Evolutionary conservation across 2,888 invertebrate species (phyloP), one percentile per base, ranked within the genome.

Genomic region (Caenorhabditis sp.): DNA sequence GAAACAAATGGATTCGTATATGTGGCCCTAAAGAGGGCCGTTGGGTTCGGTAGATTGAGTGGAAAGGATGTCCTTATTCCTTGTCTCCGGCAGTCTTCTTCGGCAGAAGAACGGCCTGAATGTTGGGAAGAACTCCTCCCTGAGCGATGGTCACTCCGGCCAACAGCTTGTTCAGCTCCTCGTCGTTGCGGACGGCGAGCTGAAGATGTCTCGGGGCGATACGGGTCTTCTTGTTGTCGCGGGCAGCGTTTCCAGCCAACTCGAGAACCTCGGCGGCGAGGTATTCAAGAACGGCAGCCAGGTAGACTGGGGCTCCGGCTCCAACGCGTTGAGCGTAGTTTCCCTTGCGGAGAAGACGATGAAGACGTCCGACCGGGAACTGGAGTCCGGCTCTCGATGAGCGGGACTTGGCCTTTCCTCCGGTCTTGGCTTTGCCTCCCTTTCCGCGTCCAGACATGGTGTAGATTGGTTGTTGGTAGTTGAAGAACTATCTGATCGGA

Each of bases 371-470:
- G 48, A 87, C 86, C 46, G 86, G 87, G 80, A 86, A 87, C 74
- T 86, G 86, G 22, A 86, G 83, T 35, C 87, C 86, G 56, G 87
- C 86, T 20, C 86, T 82, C 7, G 84, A 80, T 15, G 87, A 86
- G 35, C 87, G 85, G 24, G 83, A 74, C 74, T 80, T 80, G 55
- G 65, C 68, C 68, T 76, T 76, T 68, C 79, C 79, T 53, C 76
- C 76, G 48, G 73, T 63, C 70, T 79, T 79, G 56, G 68, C 71
- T 76, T 76, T 76, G 43, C 76, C 76, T 76, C 76, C 76, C 92
- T 94, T 93, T 72, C 94, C 94, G 71, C 93, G 93, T 78, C 94
- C 94, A 89, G 93, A 93, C 93, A 94, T 94, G 52, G 85, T 79
- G 79, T n/a, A n/a, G n/a, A n/a, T n/a, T n/a, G n/a, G n/a, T n/a